Evolutionary conservation across 2,113 vertebrate species (phyloP), one percentile per base, ranked within the genome.

Genomic region (Chrysemys picta): DNA sequence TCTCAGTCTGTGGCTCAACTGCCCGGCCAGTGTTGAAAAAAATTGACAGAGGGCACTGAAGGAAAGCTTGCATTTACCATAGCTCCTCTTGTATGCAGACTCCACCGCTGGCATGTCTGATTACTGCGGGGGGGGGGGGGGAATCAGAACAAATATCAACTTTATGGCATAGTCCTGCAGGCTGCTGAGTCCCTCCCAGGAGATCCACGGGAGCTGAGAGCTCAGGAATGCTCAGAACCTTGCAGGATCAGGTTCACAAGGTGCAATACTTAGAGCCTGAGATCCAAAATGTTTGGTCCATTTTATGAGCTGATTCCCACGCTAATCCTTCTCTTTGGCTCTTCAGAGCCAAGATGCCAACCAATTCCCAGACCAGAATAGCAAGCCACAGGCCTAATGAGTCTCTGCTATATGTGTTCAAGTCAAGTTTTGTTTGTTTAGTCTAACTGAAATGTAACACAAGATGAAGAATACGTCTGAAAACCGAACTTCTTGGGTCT

Each of bases 81-180:
- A 25, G 53, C n/a, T 56, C 35, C 80, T 54, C n/a, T 16, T 42
- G 24, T 24, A 27, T n/a, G 6, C 35, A 42, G 52, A 8, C 52
- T 25, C 10, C 80, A 54, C 35, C 49, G 53, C 1, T 31, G 5
- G 29, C 45, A 29, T 10, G 88, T 11, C 31, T 6, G 6, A 13
- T 8, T 29, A 2, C 16, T 4, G 29, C 1, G 1, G 31, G 29
- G 35, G 52, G 17, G 9, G 17, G 9, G 0, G 1, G 24, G 8
- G 7, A 27, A 56, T 38, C 12, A 42, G 56, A 3, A 38, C 11
- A 17, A 4, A 54, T 65, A 35, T 12, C 80, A 38, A 27, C 12
- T 27, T 72, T 13, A 42, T 0, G 31, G 78, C 59, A 2, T 0
- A 2, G 8, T 19, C 0, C 47, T 19, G 22, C 42, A 47, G 49